Evolutionary conservation across 1,140 invertebrate genomes (phyloP), one percentile per base, ranked within the genome.

Genomic region (Bactericera cockerelli): DNA sequence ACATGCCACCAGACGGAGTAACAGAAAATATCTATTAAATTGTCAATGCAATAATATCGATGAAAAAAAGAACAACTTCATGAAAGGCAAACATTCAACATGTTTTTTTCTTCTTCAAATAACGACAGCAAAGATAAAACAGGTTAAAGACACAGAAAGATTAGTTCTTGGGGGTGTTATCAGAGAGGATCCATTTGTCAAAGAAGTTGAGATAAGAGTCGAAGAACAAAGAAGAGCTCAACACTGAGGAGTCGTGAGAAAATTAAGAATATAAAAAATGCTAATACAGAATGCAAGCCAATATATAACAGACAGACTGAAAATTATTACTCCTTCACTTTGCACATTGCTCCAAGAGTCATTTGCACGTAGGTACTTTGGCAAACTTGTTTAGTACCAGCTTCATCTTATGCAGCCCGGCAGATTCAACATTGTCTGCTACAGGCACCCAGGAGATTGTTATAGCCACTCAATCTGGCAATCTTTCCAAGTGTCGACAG

Each of bases 231-330:
- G 42, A 49, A 22, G 42, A 49, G 42, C 8, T 8, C n/a, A 49
- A 49, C 4, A 49, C 3, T 8, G 19, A 49, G 42, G 22, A 49
- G 42, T 49, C 42, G 42, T 49, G 42, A 49, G 42, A 49, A 49
- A 49, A 49, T 49, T 49, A 49, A 49, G 42, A 49, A 49, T 4
- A n/a, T n/a, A 49, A 49, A 49, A 31, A 49, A 49, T 49, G 42
- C 42, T 49, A 49, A 49, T 10, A 49, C 22, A 49, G 42, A 49
- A 49, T 49, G 42, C 42, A 49, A 49, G 42, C n/a, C 22, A 49
- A 49, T 49, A 49, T 49, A 49, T 49, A 49, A 49, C 42, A 49
- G 22, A 4, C 42, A 16, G 22, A 4, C 22, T 49, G 42, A 49
- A 49, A 49, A 49, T 22, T 49, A 49, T 49, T 49, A 49, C 42